phyloP scores from a whole-genome alignment of 1,140 invertebrate species.

The Venustaconcha ellipsiformis region DNA sequence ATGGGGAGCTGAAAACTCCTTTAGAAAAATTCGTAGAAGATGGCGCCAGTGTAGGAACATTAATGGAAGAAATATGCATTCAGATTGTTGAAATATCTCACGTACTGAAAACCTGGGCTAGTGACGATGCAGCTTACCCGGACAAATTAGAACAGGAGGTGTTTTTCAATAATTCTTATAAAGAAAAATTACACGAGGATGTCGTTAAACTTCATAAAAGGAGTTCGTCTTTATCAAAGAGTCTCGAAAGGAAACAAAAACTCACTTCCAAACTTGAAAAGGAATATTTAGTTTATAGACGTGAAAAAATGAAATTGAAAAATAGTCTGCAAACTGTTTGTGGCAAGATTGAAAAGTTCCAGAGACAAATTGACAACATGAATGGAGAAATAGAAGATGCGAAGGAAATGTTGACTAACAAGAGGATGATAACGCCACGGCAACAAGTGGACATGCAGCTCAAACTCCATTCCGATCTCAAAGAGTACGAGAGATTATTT shows the following conservation, averaged over 20 bases:
- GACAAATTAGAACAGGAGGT: constrained; percentile 47
- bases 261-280: constrained; percentile 19
- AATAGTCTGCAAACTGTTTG: constrained; percentile 41
- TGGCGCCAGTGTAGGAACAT: constrained; percentile 34
- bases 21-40: constrained; percentile 45
- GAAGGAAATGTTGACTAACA: constrained; percentile 35
- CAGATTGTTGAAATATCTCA: constrained; percentile 45
- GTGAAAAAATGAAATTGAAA: constrained; percentile 44
- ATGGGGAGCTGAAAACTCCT: constrained; percentile 47
- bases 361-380: constrained; percentile 38
- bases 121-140: constrained; percentile 43
- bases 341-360: constrained; percentile 38
- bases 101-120: constrained; percentile 45
- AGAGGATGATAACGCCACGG: constrained; percentile 34
- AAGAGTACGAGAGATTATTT: constrained; percentile 31
- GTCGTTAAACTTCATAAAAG: constrained; percentile 34
- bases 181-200: constrained; percentile 43
- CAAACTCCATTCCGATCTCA: constrained; percentile 30
- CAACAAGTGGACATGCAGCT: constrained; percentile 37
- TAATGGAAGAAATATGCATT: constrained; percentile 52
- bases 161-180: constrained; percentile 46
- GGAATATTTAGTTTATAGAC: constrained; percentile 38
- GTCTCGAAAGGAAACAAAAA: constrained; percentile 36
- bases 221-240: constrained; percentile 16
- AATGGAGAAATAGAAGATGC: constrained; percentile 33